Evolutionary conservation across 2,888 invertebrate genomes (phyloP), one percentile per base, ranked within the genome.

Genomic region (Amiota communis): DNA sequence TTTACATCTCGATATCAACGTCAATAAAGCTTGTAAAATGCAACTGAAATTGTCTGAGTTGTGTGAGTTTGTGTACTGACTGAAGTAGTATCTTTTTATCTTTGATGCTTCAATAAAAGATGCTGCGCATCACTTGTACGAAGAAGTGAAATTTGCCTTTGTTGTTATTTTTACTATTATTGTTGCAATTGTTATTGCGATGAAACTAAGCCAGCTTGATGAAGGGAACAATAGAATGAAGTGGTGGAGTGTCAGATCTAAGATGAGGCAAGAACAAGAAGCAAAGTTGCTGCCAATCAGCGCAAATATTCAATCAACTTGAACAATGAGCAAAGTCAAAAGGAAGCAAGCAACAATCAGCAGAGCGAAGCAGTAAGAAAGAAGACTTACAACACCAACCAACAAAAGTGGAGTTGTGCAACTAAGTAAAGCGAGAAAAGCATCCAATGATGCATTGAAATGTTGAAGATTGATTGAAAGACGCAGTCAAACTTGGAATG

Each of bases 141-240:
- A 53, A 68, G 2, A 68, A 68, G 51, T 68, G 67, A 51, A 68
- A 68, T 68, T 68, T 23, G 51, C 51, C 67, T 68, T 68, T 68
- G 67, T 68, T 67, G 59, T 20, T 51, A 36, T 36, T 36, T 36
- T 36, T 36, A 36, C 36, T 36, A 36, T 36, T 36, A 36, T 36
- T 36, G 36, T 36, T 36, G 36, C 36, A 2, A 6, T 36, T 36
- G 36, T 6, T 36, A 36, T 36, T 51, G 51, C 61, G 48, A 51
- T 36, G 47, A 65, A 23, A 48, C 15, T 20, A 53, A 48, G 15
- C 23, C 56, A 12, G 49, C 51, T 23, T 23, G 23, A 23, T 23
- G 23, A 23, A 2, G 23, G 23, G 36, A 71, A 63, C 61, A 71
- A 48, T 47, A 63, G 61, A 77, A 77, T 74, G 74, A 77, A 59